These are phyloP conservation scores for Lepus townsendii DNA, from an alignment of 2,797 vertebrate species.

Conservation along the genomic window DNA sequence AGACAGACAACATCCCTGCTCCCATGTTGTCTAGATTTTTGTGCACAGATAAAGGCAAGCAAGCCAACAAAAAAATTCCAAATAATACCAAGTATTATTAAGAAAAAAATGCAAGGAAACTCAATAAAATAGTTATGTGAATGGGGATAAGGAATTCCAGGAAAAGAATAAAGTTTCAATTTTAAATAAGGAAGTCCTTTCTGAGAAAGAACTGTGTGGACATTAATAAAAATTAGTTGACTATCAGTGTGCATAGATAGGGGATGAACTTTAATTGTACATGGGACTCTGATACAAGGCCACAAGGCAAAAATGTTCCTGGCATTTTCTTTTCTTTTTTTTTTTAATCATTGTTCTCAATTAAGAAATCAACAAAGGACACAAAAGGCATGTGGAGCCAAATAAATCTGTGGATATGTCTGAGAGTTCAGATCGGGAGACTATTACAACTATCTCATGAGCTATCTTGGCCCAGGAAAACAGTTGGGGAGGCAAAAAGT, in stretches of 20 bases:
- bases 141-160: neutral
- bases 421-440: neutral
- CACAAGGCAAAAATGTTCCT: neutral
- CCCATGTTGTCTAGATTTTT: neutral
- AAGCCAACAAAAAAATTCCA: neutral
- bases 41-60: neutral
- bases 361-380: neutral
- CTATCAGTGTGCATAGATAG: neutral
- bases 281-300: neutral
- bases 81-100: neutral
- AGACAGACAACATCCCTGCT: neutral
- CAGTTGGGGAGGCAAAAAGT: neutral
- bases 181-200: slow-evolving; percentile 1
- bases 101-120: neutral
- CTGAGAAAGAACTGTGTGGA: neutral
- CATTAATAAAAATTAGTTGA: neutral
- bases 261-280: neutral
- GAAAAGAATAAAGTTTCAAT: neutral
- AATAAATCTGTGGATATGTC: neutral
- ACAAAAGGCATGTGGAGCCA: neutral
- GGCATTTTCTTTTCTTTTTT: neutral
- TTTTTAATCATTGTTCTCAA: neutral
- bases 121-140: neutral
- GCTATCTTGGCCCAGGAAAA: neutral
- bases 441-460: neutral